phyloP scores from a whole-genome alignment of 2,797 vertebrate genomes.

The Muraenolepis orangiensis region DNA sequence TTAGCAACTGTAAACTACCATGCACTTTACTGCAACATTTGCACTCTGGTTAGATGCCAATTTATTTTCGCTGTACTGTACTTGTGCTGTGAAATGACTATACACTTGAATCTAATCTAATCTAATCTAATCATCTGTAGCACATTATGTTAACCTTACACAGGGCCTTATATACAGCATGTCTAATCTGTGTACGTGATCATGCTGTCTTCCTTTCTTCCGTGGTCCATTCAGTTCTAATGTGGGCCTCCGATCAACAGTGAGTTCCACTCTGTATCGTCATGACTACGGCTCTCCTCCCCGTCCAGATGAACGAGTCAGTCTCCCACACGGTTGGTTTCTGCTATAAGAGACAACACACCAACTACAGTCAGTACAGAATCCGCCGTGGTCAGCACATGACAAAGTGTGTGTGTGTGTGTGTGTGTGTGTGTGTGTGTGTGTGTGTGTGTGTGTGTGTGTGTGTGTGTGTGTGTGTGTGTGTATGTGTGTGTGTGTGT shows the following conservation, averaged over 20 bases:
- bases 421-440: background rate
- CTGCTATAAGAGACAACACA: conserved; percentile 16
- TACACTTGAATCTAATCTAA: too few species aligned
- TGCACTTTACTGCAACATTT: too few species aligned
- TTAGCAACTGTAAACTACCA: too few species aligned
- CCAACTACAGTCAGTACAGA: background rate
- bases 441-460: conserved; percentile 32
- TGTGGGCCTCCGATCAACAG: background rate
- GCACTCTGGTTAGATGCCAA: too few species aligned
- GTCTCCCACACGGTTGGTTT: conserved; percentile 30
- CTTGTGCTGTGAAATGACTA: too few species aligned
- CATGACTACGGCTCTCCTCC: conserved; percentile 17
- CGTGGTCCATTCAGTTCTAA: background rate
- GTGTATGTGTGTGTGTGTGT: conserved; percentile 27
- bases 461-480: conserved; percentile 6
- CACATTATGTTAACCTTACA: background rate
- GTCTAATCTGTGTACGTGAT: background rate
- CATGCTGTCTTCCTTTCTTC: background rate
- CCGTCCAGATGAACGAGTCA: conserved; percentile 17
- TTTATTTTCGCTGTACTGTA: too few species aligned
- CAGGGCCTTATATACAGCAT: background rate
- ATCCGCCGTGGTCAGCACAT: background rate
- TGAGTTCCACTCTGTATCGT: background rate
- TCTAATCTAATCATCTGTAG: too few species aligned
- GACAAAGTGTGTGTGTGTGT: background rate